Evolutionary conservation across 2,113 vertebrate species (phyloP).

Genomic region (Sturnira hondurensis): DNA sequence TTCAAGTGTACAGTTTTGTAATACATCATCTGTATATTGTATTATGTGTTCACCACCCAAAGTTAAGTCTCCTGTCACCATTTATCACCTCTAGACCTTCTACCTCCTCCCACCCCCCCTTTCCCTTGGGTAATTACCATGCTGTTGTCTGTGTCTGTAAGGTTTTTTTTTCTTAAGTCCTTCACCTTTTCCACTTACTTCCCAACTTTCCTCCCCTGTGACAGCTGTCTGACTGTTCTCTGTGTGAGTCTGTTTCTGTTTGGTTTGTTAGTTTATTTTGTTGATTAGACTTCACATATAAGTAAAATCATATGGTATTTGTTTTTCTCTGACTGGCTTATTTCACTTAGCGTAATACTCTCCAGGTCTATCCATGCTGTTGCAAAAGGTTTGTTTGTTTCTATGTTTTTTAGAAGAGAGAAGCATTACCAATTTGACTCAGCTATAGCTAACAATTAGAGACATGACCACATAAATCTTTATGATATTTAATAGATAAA

Average conservation of each 20-base stretch:
- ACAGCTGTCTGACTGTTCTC: background rate
- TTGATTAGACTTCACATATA: background rate
- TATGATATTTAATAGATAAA: background rate
- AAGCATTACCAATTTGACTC: background rate
- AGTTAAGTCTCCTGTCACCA: background rate
- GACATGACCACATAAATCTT: background rate
- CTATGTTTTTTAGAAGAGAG: background rate
- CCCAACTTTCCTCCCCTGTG: background rate
- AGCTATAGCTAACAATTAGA: background rate
- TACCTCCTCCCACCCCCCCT: too few relatives aligned
- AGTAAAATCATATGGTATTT: background rate
- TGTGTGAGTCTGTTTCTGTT: background rate
- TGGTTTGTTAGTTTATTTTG: background rate
- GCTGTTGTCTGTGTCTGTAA: background rate
- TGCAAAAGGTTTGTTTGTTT: background rate
- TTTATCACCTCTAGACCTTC: too few relatives aligned
- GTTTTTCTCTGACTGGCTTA: background rate
- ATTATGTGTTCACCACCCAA: background rate
- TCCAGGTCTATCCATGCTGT: background rate
- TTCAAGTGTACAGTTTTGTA: background rate
- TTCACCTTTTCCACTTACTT: background rate
- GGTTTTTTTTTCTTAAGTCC: background rate
- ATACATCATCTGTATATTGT: background rate
- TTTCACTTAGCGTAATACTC: background rate
- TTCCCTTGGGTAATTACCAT: background rate